Evolutionary conservation across 2,797 vertebrate species (phyloP).

Genomic region (Graptemys geographica): DNA sequence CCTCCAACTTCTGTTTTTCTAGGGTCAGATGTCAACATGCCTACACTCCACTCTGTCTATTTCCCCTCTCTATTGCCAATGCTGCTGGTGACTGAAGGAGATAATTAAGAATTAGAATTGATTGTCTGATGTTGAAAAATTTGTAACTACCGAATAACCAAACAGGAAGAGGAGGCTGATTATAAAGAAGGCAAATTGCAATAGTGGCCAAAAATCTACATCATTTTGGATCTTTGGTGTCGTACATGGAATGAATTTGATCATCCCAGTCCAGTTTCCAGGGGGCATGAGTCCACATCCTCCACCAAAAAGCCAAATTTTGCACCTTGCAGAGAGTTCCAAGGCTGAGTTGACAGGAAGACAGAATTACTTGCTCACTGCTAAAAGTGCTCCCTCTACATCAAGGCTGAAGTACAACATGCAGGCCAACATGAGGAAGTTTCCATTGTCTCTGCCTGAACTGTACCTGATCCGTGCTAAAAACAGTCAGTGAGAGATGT

Average conservation of each 20-base stretch:
- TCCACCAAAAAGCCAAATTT: background rate
- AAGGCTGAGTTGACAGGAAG: background rate
- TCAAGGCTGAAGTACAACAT: background rate
- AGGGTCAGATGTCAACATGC: background rate
- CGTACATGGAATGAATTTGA: background rate
- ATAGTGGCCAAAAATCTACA: background rate
- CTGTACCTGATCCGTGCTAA: background rate
- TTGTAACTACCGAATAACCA: background rate
- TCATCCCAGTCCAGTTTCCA: background rate
- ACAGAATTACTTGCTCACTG: background rate
- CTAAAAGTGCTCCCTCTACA: background rate
- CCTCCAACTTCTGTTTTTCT: background rate
- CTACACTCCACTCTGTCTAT: background rate
- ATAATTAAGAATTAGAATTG: background rate
- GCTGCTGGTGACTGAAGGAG: background rate
- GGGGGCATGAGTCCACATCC: background rate
- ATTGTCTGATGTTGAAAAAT: background rate
- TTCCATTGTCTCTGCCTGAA: background rate
- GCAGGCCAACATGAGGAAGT: background rate
- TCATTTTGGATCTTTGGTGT: background rate
- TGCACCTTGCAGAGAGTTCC: background rate
- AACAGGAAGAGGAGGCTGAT: background rate
- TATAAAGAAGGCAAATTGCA: background rate
- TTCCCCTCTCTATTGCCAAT: background rate
- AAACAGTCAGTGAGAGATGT: background rate